phyloP scores from a whole-genome alignment of 1,140 invertebrate genomes.

The Lineus longissimus region DNA sequence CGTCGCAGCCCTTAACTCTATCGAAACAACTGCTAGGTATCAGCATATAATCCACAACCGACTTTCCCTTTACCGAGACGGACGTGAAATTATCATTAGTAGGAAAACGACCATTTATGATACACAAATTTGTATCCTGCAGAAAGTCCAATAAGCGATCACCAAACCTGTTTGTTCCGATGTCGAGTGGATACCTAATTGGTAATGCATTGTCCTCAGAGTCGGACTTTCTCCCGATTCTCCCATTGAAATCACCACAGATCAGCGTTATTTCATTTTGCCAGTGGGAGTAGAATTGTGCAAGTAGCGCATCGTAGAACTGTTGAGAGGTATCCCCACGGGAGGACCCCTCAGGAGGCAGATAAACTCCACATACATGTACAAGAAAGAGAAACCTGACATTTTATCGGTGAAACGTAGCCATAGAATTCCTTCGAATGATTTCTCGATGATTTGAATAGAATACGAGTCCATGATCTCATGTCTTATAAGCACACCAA shows the following conservation, averaged over 20 bases:
- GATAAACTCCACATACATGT: neutral
- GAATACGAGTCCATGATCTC: neutral
- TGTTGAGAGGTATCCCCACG: neutral
- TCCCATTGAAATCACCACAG: neutral
- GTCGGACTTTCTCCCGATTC: slow-evolving; percentile 2
- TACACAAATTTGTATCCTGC: slow-evolving; percentile 4
- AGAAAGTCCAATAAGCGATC: neutral
- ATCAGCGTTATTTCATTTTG: neutral
- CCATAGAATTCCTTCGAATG: neutral
- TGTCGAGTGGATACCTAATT: neutral
- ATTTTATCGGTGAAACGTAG: neutral
- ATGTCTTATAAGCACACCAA: neutral
- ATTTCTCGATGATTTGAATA: neutral
- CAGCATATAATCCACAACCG: slow-evolving; percentile 1
- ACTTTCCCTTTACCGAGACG: neutral
- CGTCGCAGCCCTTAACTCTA: neutral
- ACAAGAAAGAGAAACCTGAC: neutral
- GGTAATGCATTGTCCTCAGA: neutral
- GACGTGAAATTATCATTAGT: neutral
- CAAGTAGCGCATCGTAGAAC: slow-evolving; percentile 3
- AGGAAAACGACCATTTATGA: neutral
- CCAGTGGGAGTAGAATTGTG: neutral
- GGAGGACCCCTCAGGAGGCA: neutral
- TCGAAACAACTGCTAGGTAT: slow-evolving; percentile 6
- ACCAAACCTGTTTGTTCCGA: neutral